These are phyloP conservation scores for Chaetura pelagica DNA, from an alignment of 2,113 vertebrate species.

Conservation along the genomic window DNA sequence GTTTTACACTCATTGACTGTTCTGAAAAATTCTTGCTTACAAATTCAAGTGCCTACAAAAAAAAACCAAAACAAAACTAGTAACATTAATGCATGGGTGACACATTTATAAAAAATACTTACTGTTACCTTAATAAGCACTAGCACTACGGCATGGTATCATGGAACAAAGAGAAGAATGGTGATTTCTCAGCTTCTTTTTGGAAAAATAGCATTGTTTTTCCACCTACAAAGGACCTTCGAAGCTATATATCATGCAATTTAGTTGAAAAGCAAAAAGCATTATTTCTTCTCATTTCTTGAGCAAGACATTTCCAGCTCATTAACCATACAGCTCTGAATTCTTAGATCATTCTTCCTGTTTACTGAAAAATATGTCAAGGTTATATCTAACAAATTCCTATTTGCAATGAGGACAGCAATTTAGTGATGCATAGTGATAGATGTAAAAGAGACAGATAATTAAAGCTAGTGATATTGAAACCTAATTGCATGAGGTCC, in stretches of 20 bases:
- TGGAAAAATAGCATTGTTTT: not conserved
- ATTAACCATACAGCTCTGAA: not conserved
- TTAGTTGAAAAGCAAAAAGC: not conserved
- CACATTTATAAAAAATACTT: not conserved
- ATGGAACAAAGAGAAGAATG: not conserved
- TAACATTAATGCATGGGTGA: not conserved
- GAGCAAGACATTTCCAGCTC: not conserved
- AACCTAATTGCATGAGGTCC: not conserved
- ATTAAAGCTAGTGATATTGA: not conserved
- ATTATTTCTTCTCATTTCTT: not conserved
- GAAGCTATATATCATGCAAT: not conserved
- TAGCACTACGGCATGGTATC: not conserved
- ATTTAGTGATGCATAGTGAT: not conserved
- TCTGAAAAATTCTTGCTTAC: not conserved
- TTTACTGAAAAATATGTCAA: not conserved
- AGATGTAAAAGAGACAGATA: slow-evolving; percentile 8
- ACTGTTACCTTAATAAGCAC: not conserved
- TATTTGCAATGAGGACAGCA: not conserved
- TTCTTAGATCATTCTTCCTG: not conserved
- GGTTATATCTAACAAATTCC: slow-evolving; percentile 1
- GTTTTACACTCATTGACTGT: not conserved
- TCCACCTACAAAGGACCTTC: not conserved
- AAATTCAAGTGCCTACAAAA: not conserved
- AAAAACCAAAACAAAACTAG: not conserved
- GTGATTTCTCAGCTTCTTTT: not conserved